Evolutionary conservation across 2,797 vertebrate genomes (phyloP).

Genomic region (Xenops minutus): DNA sequence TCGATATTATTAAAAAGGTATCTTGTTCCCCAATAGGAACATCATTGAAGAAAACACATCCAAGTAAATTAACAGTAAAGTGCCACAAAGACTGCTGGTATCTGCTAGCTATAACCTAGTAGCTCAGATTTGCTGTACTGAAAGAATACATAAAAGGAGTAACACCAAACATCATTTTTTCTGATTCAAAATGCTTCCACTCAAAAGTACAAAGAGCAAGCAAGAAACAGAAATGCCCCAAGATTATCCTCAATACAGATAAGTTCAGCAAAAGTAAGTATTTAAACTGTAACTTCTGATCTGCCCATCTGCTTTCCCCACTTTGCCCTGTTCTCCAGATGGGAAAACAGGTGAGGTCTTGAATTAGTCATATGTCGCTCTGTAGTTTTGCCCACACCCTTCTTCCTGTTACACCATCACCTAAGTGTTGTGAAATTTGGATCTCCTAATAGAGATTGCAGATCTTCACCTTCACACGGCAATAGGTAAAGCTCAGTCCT

Average conservation of each 20-base stretch:
- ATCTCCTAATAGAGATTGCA: slow-evolving; percentile 6
- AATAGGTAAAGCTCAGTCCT: background rate
- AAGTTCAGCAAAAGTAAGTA: background rate
- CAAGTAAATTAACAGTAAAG: background rate
- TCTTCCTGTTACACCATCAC: slow-evolving; percentile 53
- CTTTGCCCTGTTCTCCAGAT: slow-evolving; percentile 12
- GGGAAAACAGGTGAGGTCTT: slow-evolving; percentile 57
- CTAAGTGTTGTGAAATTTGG: slow-evolving; percentile 50
- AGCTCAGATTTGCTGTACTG: background rate
- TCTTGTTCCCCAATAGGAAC: background rate
- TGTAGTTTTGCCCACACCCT: slow-evolving; percentile 66
- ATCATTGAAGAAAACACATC: background rate
- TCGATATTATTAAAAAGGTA: background rate
- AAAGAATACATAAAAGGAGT: background rate
- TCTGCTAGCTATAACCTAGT: background rate
- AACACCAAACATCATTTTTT: background rate
- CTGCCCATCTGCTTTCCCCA: slow-evolving; percentile 45
- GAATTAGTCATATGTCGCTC: slow-evolving; percentile 47
- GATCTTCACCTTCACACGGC: background rate
- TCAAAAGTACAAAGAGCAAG: background rate
- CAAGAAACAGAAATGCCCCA: background rate
- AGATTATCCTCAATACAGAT: background rate
- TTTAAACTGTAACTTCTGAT: slow-evolving; percentile 21
- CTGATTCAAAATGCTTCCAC: background rate
- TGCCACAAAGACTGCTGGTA: background rate